Base-by-base conservation (phyloP, 2,797 vertebrate genomes). In the Spondyliosoma cantharus region DNA sequence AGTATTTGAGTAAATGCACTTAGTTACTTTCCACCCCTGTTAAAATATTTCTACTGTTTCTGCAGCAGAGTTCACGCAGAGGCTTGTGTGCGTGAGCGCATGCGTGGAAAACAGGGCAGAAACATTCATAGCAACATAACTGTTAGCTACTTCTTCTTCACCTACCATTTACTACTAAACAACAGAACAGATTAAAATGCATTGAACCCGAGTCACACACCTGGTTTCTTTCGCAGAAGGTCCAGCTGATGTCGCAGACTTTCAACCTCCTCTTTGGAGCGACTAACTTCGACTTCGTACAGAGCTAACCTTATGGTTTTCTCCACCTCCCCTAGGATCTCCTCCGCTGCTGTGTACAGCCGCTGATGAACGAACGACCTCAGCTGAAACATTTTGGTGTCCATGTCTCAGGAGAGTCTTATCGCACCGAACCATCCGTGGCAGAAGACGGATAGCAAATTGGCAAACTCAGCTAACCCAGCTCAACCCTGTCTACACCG, bases 241-340 rank as follows among this genome's bases (percentile, higher is more conserved):
- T 57, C 71, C 0, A 82, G 74, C 50, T 74, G 76, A 5, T 58
- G 59, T 46, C 49, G 72, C 68, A 83, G 76, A 71, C 68, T 59
- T 61, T 61, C 66, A 1, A 24, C 49, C 68, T 83, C 82, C 15
- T 78, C 71, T 68, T 80, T 82, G 11, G 71, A 50, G 11, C 70
- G 79, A 64, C 52, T 42, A 60, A 76, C 79, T 76, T 76, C 65
- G 7, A 71, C 80, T 60, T 80, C 65, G 56, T 74, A 37, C 56
- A 89, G 1, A 49, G 81, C 84, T 48, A 80, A 45, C 43, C 66
- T 74, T 2, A 91, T 49, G 49, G 83, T 83, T 53, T 81, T 89
- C 54, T 89, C 79, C 64, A 88, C 77, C 65, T 90, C 85, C n/a
- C 78, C 76, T n/a, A 87, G 75, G 49, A 90, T 88, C 62, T 91